Percentiles rank a stretch among this genome's conserved stretches.
Evolutionary conservation across 2,113 vertebrate species (phyloP).

Genomic region (Macroglossus sobrinus): DNA sequence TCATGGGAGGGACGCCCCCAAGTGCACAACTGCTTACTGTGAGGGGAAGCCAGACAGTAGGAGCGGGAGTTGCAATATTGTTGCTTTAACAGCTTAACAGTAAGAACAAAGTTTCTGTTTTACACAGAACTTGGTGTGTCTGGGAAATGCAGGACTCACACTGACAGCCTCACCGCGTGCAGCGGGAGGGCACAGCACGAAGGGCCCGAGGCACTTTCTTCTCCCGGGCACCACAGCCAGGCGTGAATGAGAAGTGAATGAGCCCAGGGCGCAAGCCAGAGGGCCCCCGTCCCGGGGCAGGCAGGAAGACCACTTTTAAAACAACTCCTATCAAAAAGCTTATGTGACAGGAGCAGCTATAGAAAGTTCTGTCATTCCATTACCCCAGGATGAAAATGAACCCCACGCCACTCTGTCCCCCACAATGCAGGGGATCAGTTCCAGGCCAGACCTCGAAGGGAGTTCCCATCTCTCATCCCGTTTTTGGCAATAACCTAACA

Average conservation of each 20-base stretch:
- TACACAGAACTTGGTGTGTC: background rate
- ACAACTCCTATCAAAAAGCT: background rate
- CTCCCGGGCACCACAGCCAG: background rate
- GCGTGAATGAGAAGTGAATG: background rate
- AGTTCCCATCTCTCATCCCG: background rate
- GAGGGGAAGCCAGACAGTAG: background rate
- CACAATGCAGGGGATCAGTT: accelerated
- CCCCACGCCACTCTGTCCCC: background rate
- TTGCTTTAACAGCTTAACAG: background rate
- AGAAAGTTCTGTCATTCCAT: background rate
- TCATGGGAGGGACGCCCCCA: background rate
- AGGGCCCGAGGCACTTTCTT: background rate
- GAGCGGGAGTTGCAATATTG: background rate
- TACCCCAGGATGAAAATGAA: background rate
- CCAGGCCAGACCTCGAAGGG: background rate
- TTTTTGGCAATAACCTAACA: background rate
- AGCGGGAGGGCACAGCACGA: accelerated
- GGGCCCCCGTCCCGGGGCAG: background rate
- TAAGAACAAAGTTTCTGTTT: background rate
- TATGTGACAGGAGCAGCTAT: background rate
- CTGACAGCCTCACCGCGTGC: accelerated
- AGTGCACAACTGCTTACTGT: background rate
- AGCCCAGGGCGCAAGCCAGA: background rate
- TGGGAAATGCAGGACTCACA: background rate
- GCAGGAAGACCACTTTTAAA: background rate